phyloP scores from a whole-genome alignment of 2,797 vertebrate species.

The Notamacropus eugenii region DNA sequence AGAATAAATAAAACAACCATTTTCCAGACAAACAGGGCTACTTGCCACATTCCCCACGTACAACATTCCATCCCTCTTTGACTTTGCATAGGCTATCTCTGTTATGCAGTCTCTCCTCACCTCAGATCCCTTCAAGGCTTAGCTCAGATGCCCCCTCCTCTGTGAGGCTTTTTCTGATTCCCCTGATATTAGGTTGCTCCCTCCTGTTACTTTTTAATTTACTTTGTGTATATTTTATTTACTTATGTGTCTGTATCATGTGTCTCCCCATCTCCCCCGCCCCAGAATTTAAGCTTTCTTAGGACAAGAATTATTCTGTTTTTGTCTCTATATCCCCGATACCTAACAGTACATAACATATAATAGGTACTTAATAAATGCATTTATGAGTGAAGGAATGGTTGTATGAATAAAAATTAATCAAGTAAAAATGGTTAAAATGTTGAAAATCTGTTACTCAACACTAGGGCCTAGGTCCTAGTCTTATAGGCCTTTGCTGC shows the following conservation, averaged over 20 bases:
- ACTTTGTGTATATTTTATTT: neutral
- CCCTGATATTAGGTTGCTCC: neutral
- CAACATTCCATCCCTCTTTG: neutral
- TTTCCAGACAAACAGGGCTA: neutral
- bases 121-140: neutral
- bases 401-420: neutral
- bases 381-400: neutral
- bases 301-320: neutral
- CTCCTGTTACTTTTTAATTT: neutral
- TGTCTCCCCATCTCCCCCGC: neutral
- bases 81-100: neutral
- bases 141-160: neutral
- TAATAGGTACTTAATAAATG: neutral
- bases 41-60: neutral
- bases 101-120: neutral
- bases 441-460: neutral
- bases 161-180: neutral
- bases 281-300: neutral
- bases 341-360: neutral
- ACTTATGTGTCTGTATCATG: neutral
- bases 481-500: neutral
- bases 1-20: neutral
- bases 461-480: neutral
- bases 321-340: neutral
- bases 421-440: neutral